Evolutionary conservation across 2,888 invertebrate species (phyloP), one percentile per base, ranked within the genome.

Genomic region (Biston betularia): DNA sequence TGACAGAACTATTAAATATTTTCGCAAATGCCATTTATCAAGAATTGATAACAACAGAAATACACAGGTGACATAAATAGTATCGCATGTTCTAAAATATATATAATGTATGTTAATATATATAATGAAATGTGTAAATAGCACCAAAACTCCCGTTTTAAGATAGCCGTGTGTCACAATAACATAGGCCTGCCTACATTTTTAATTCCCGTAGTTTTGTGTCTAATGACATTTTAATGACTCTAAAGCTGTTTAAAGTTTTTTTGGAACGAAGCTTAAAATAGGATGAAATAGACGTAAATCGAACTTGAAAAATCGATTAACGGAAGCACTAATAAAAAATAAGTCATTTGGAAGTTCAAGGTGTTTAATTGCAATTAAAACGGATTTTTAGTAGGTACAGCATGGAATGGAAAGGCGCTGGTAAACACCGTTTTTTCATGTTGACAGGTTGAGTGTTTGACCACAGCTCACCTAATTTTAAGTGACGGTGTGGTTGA

Each of bases 221-320:
- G 69, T 69, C 72, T 81, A 83, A 84, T 79, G 81, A 79, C 80
- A 78, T 81, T 84, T 84, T 84, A 81, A 85, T 84, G 81, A 78
- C 74, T 72, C 58, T 57, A 65, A 56, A 65, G 70, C 69, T 66
- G 75, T 76, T 78, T 78, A 74, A 74, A 77, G 74, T 75, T 60
- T 72, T 42, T 75, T 75, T 67, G 74, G 73, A 78, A 78, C 78
- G 56, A 70, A 67, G 52, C 48, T 58, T 57, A 50, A 69, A 50
- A 63, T 62, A 63, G 63, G 70, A 74, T 71, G 66, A 76, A 77
- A 78, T 71, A 74, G 76, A 78, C 71, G 72, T 75, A 69, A 75
- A 75, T 78, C 68, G 58, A 70, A 71, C 40, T 12, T 42, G 14
- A 48, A 24, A 53, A 40, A 46, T 64, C 53, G 34, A 59, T 59